Base-by-base conservation (phyloP, 2,797 vertebrate species). In the Halcyon smyrnensis region DNA sequence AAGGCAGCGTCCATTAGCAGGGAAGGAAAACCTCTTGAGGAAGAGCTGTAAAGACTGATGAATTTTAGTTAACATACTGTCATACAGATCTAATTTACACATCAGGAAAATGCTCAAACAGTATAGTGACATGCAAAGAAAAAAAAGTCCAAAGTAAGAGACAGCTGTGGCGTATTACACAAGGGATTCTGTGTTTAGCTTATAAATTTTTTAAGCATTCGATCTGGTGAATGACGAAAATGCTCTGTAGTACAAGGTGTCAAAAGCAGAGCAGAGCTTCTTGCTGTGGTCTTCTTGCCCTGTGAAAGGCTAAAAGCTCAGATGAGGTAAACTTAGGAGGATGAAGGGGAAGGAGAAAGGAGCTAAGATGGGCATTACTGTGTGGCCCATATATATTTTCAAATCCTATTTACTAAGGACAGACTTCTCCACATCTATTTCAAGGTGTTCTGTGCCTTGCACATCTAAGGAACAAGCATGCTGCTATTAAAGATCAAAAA, bases 1-100 rank as follows among this genome's bases (percentile, higher is more conserved):
- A 80, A 80, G 60, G 68, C 82, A 89, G 62, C 64, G 75, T 83
- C 90, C 45, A 64, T 77, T 80, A 85, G 56, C 39, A 85, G 9
- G 56, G 60, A 85, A 83, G 41, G 37, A 89, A 96, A 96, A 59
- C 28, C 92, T 97, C 94, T 64, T 19, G 90, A 92, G 93, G 82
- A 95, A 92, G 53, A 87, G n/a, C 25, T 50, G 68, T 74, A 78
- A 89, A 87, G 82, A 56, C 6, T 87, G 78, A 91, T 41, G 89
- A 95, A 64, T 96, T 92, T 92, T 92, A 83, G 87, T 93, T 83
- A 94, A 68, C 84, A 28, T 51, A 60, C 60, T 95, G 93, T 96
- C 95, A 94, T 21, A 83, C 53, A 80, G 60, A 91, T 75, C 90
- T 89, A 83, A 96, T 94, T 96, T 93, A 94, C 68, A 87, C 71